Base-by-base conservation (phyloP, 2,888 invertebrate genomes). In the Cheilosia impressa region DNA sequence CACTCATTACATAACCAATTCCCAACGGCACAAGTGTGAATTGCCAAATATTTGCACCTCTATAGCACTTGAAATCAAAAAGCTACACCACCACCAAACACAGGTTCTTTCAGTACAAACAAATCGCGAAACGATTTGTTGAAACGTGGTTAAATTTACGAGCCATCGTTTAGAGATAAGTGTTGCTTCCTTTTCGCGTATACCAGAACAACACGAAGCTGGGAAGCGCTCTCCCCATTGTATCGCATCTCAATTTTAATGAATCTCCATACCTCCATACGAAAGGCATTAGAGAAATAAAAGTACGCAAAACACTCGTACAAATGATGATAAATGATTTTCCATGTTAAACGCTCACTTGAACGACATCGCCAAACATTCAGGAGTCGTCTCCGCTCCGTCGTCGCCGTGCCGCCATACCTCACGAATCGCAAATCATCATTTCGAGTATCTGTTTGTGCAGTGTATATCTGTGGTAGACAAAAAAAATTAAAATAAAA, bases 271-370 rank as follows among this genome's bases (percentile, higher is more conserved):
- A 34, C 63, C 9, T 27, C 24, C 45, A 19, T 31, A 17, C 13
- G 41, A 65, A 52, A 50, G 22, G 2, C 9, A 38, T 50, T n/a
- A 19, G 52, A 50, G 52, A 22, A 19, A 31, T 7, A 19, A 22
- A 50, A 60, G 57, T 7, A 75, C 15, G 52, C n/a, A 62, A n/a
- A 27, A 17, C 22, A 22, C 13, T 24, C 63, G 17, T 9, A 47
- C 9, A 19, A 71, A 76, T 76, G 63, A 69, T 75, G 68, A 84
- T 79, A 68, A 63, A 79, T 58, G 63, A 15, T 27, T 66, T 65
- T 65, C 52, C 68, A 75, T 69, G 63, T 50, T 50, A 19, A 63
- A 34, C 60, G 65, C 62, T 57, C 38, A 41, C 60, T 43, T 22
- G 69, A 79, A 69, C 69, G 75, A 65, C 69, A 78, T 66, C 53